A percentile compares a stretch with the other conserved stretches of the same genome.
These are phyloP conservation scores for Lampris incognitus DNA, from an alignment of 2,113 vertebrate genomes.

Conservation along the genomic window DNA sequence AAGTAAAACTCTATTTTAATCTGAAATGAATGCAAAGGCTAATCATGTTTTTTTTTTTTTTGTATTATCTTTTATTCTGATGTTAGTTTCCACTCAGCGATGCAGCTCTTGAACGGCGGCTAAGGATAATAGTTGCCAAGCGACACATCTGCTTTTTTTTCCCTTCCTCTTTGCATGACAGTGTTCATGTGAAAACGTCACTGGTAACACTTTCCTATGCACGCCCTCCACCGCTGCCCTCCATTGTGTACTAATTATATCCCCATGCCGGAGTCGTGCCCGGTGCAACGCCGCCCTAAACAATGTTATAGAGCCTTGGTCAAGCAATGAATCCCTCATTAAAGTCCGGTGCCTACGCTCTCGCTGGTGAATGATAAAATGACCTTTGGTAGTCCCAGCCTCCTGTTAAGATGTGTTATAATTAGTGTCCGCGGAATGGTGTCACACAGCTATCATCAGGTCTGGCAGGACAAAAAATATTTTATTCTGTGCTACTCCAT, in stretches of 20 bases:
- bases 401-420: constrained; percentile 22
- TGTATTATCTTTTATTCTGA: too few species aligned
- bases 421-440: constrained; percentile 12
- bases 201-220: constrained; percentile 34
- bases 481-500: neutral
- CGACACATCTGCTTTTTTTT: too few species aligned
- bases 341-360: constrained; percentile 39
- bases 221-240: constrained; percentile 31
- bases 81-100: too few species aligned
- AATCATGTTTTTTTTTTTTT: too few species aligned
- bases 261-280: constrained; percentile 52
- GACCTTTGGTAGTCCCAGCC: constrained; percentile 50
- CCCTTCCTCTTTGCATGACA: constrained; percentile 28
- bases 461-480: neutral
- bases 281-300: constrained; percentile 27
- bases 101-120: too few species aligned
- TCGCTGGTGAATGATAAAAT: constrained; percentile 61
- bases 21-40: too few species aligned
- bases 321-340: constrained; percentile 30
- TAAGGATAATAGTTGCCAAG: too few species aligned
- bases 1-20: too few species aligned
- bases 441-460: constrained; percentile 7
- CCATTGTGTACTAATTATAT: constrained; percentile 51
- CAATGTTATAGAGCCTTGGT: constrained; percentile 24
- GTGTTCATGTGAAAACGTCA: constrained; percentile 41